Base-by-base conservation (phyloP, 2,888 invertebrate genomes). In the Prosopocoilus inquinatus region DNA sequence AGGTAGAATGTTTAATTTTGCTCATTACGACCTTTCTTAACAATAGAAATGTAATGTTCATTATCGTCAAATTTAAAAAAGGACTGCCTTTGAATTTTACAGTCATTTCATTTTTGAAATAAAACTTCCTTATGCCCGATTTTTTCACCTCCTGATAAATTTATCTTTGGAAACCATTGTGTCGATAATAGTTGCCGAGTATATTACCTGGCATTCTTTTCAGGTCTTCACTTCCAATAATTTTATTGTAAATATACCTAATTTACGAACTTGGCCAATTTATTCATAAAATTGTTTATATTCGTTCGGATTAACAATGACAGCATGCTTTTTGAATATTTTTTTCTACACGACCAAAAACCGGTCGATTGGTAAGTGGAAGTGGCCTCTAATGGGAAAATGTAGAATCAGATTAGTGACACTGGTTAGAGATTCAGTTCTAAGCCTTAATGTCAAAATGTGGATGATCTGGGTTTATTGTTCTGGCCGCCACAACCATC, bases 321-420 rank as follows among this genome's bases (percentile, higher is more conserved):
- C 36, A 15, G 36, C 28, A 28, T 16, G 20, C 20, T 28, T 28
- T 28, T 47, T 34, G 55, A 32, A 48, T 33, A 15, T 45, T 46
- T 41, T 51, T 58, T 44, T 58, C 54, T 2, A 34, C 44, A 9
- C 54, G 45, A 9, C 47, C 50, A 50, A 57, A 57, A 44, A 49
- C 48, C 50, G 13, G 28, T 58, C 55, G 7, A 49, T 51, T 28
- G 58, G 51, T 11, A 58, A 28, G 16, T 47, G 55, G 34, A 12
- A 39, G 41, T 55, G 54, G 9, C 56, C 56, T 43, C 53, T 9
- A 28, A 51, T 51, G 9, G 53, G 58, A 55, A 28, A 49, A 58
- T 32, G 46, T 46, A 34, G 52, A 33, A 9, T 43, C 20, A 34
- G 44, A 44, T 47, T 11, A 35, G 47, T 50, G 7, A 57, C 11